phyloP scores from a whole-genome alignment of 2,797 vertebrate genomes.

The Acanthis flammea region DNA sequence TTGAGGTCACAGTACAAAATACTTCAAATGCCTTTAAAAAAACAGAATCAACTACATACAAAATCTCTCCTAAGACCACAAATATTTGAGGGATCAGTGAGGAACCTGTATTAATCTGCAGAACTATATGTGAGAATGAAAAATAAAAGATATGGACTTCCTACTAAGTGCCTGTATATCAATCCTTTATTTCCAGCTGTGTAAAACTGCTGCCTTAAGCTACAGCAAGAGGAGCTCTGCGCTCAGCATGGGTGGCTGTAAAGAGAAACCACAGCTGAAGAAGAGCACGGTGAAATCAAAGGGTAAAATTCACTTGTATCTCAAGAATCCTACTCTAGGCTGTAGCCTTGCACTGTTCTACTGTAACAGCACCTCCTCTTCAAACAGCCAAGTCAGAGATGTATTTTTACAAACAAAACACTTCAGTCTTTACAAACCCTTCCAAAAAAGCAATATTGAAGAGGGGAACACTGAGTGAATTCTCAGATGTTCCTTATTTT shows the following conservation, averaged over 20 bases:
- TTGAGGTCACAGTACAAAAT: neutral
- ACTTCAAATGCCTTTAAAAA: neutral
- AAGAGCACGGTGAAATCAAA: neutral
- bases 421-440: neutral
- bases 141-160: neutral
- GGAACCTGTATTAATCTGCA: neutral
- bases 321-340: neutral
- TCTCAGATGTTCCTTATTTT: neutral
- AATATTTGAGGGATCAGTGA: neutral
- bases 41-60: neutral
- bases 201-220: neutral
- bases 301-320: neutral
- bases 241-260: neutral
- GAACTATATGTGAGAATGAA: neutral
- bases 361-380: neutral
- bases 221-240: neutral
- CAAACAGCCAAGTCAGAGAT: neutral
- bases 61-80: neutral
- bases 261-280: neutral
- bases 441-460: neutral
- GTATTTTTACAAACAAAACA: neutral
- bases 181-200: neutral
- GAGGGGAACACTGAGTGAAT: neutral
- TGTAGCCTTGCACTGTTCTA: neutral
- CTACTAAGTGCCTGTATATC: neutral